Percentiles rank a stretch among this genome's conserved stretches.
These are phyloP conservation scores for Macropis europaea DNA, from an alignment of 2,888 invertebrate species.

Conservation along the genomic window DNA sequence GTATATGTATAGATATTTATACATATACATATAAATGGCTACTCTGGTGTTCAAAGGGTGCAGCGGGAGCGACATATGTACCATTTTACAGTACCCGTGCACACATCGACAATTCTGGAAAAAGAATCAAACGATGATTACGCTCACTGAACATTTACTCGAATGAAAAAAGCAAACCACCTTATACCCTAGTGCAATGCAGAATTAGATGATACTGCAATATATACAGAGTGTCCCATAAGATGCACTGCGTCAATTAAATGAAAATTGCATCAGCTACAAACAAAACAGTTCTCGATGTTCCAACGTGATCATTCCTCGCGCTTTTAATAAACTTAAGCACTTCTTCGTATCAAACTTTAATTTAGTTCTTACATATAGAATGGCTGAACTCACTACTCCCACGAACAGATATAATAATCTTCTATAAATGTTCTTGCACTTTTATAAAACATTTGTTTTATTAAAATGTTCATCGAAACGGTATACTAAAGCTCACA, in stretches of 20 bases:
- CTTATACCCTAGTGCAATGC: constrained; percentile 60
- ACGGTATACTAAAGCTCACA: neutral
- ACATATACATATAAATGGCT: too few relatives aligned
- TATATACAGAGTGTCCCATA: constrained; percentile 56
- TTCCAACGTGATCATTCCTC: constrained; percentile 15
- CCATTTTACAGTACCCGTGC: constrained; percentile 14
- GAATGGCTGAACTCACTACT: too few relatives aligned
- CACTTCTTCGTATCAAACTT: too few relatives aligned
- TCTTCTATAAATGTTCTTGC: neutral
- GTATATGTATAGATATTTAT: too few relatives aligned
- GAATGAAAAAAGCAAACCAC: constrained; percentile 59
- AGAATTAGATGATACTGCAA: constrained; percentile 60
- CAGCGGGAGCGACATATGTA: constrained; percentile 4
- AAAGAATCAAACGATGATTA: constrained; percentile 31
- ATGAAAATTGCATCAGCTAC: constrained; percentile 5
- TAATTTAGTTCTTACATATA: too few relatives aligned
- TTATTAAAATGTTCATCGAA: neutral
- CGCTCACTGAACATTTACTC: constrained; percentile 49
- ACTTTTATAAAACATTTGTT: neutral
- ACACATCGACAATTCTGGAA: constrained; percentile 2
- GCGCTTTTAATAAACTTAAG: too few relatives aligned
- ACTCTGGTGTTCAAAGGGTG: constrained; percentile 39
- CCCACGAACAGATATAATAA: neutral
- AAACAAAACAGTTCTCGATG: constrained; percentile 34
- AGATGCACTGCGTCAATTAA: constrained; percentile 24